Evolutionary conservation across 2,113 vertebrate species (phyloP).

Genomic region (Sapayoa aenigma): DNA sequence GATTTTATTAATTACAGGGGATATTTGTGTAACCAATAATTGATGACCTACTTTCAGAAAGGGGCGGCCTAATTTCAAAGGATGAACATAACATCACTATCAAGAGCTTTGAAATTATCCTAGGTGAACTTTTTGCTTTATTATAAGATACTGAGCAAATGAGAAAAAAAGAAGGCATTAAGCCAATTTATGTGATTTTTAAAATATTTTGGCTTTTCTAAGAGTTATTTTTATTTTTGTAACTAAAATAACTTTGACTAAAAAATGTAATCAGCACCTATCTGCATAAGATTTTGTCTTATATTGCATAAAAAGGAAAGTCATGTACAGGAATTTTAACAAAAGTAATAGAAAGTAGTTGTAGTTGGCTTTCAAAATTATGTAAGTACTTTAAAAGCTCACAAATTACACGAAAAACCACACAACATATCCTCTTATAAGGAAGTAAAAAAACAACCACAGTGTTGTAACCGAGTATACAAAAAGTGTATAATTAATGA

Average conservation of each 20-base stretch:
- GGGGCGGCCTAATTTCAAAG: neutral
- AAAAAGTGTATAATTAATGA: neutral
- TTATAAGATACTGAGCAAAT: neutral
- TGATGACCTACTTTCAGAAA: neutral
- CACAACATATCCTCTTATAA: neutral
- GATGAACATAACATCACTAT: accelerated
- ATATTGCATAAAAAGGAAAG: neutral
- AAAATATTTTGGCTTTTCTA: neutral
- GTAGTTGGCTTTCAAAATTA: neutral
- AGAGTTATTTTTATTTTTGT: neutral
- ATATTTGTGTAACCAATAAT: neutral
- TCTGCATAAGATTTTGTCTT: neutral
- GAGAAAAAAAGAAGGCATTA: neutral
- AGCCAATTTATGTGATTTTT: neutral
- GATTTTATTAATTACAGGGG: neutral
- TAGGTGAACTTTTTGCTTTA: neutral
- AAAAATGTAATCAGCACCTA: neutral
- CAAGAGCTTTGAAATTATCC: neutral
- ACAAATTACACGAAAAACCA: neutral
- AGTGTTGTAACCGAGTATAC: neutral
- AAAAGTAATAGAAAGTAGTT: neutral
- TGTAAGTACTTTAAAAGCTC: neutral
- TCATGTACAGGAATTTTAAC: neutral
- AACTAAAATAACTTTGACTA: neutral
- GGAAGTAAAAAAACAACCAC: neutral